phyloP scores from a whole-genome alignment of 2,113 vertebrate genomes.

The Oncorhynchus nerka region DNA sequence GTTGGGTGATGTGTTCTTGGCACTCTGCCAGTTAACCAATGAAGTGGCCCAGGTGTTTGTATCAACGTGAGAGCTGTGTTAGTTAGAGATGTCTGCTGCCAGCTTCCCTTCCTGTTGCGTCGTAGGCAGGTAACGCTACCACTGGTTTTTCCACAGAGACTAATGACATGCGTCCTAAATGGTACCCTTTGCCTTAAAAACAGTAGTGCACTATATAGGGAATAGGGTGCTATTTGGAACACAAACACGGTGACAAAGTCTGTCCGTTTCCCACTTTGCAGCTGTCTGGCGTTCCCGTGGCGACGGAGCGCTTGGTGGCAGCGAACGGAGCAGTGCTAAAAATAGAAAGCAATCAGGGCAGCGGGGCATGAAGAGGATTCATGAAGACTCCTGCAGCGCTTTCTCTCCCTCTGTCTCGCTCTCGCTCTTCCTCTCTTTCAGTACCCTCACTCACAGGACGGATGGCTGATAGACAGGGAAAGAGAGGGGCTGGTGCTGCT shows the following conservation, averaged over 20 bases:
- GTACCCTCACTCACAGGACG: conserved; percentile 69
- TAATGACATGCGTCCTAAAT: background rate
- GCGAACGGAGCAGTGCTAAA: conserved; percentile 69
- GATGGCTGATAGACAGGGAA: conserved; percentile 53
- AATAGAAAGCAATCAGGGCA: conserved; percentile 82
- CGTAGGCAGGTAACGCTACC: background rate
- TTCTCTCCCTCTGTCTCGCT: conserved; percentile 71
- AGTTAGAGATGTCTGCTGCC: conserved; percentile 4
- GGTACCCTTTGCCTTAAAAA: too few relatives aligned
- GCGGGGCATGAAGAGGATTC: conserved; percentile 75
- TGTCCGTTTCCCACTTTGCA: conserved; percentile 48
- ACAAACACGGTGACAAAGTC: conserved; percentile 48
- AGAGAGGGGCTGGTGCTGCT: conserved; percentile 58
- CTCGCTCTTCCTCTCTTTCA: conserved; percentile 58
- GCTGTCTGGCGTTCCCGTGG: conserved; percentile 72
- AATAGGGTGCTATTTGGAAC: too few relatives aligned
- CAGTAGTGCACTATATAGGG: too few relatives aligned
- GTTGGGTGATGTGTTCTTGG: conserved; percentile 36
- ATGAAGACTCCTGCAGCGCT: conserved; percentile 69
- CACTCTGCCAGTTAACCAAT: conserved; percentile 18
- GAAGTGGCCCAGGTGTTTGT: conserved; percentile 55
- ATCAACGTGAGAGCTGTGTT: conserved; percentile 7
- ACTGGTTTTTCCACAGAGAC: conserved; percentile 51
- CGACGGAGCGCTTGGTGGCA: conserved; percentile 72
- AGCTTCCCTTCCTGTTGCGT: conserved; percentile 60